Evolutionary conservation across 2,888 invertebrate species (phyloP).

Genomic region (Drosophila paramelanica): DNA sequence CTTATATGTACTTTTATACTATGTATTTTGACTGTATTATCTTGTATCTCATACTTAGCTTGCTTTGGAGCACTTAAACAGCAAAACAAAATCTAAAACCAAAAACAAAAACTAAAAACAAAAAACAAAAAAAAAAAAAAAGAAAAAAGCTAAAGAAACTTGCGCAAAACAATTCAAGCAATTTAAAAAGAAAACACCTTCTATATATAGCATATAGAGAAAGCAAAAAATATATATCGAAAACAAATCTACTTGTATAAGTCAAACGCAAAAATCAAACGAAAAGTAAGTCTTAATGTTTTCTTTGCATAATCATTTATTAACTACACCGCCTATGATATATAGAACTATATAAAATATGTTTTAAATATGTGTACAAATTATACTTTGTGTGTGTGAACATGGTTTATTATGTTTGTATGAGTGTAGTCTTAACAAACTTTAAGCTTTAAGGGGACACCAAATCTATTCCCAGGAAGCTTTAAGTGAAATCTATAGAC

Average conservation of each 20-base stretch:
- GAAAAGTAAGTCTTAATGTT: constrained; percentile 78
- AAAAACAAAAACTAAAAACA: constrained; percentile 22
- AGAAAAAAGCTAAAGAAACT: constrained; percentile 65
- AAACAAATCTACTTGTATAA: constrained; percentile 60
- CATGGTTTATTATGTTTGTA: constrained; percentile 1
- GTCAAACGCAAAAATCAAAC: constrained; percentile 72
- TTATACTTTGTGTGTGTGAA: constrained; percentile 14
- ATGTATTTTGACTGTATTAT: constrained; percentile 82
- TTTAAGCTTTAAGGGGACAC: neutral
- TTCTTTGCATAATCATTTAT: constrained; percentile 60
- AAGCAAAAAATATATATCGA: constrained; percentile 44
- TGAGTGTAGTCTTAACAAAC: neutral
- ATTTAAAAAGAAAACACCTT: constrained; percentile 40
- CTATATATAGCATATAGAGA: constrained; percentile 58
- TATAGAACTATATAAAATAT: constrained; percentile 8
- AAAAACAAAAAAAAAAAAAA: constrained; percentile 19
- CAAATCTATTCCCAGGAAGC: neutral
- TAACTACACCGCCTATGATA: constrained; percentile 43
- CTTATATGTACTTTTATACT: constrained; percentile 62
- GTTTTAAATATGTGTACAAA: constrained; percentile 6
- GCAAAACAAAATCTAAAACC: constrained; percentile 65
- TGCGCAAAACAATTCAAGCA: constrained; percentile 59
- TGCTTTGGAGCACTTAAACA: constrained; percentile 85
- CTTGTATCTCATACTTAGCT: constrained; percentile 85
- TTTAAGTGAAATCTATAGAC: constrained; percentile 5